Evolutionary conservation across 2,113 vertebrate genomes (phyloP), one percentile per base, ranked within the genome.

Genomic region (Tor tambroides): DNA sequence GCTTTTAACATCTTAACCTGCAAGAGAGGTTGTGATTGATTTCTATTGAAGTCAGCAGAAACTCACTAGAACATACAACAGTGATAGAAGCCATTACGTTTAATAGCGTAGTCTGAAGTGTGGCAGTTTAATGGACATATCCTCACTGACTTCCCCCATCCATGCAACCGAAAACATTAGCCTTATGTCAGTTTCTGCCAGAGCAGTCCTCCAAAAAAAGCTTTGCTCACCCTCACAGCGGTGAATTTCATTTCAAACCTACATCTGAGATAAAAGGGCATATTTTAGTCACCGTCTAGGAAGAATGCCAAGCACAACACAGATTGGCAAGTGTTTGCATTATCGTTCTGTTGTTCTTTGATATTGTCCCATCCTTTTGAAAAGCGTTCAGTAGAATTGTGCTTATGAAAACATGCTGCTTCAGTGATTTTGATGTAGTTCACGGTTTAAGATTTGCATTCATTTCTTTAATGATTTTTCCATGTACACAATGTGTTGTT

Each of bases 101-200:
- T 84, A 84, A 84, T 84, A 74, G 83, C 23, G 3, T 59, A 84
- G 49, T 72, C 32, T 84, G 67, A 74, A 84, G 69, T 84, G 83
- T 84, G 83, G 83, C 83, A 84, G 83, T 84, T 84, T 59, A 84
- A 84, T 84, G 83, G 67, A 74, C 83, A 75, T 74, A 74, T 84
- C 83, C 49, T 74, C 69, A 41, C 83, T 14, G 69, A 84, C 67
- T 74, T 74, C 23, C 23, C 65, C 46, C 69, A 74, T 84, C n/a
- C 32, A 63, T 80, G 78, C 23, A 84, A 74, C 46, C 11, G 32
- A 84, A 59, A 72, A 84, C 83, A 84, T 84, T 75, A 84, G 83
- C 46, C 69, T 41, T n/a, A 59, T 74, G 83, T 84, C 69, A 75
- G 26, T 74, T 84, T 84, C 32, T 84, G 21, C 32, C 23, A 75